Evolutionary conservation across 2,797 vertebrate species (phyloP), one percentile per base, ranked within the genome.

Genomic region (Pangasius mekongensis): DNA sequence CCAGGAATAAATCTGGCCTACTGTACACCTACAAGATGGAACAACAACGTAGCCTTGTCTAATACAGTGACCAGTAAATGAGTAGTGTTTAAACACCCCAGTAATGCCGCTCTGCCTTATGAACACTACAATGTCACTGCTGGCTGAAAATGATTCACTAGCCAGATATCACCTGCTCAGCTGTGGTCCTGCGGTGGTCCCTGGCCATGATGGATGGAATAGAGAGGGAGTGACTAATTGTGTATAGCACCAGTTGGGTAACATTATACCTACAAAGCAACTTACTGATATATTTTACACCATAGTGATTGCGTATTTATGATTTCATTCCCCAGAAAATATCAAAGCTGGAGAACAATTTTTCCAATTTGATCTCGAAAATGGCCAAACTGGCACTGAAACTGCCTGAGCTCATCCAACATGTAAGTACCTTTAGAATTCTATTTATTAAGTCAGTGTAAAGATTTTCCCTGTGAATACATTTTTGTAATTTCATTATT

Each of bases 331-430:
- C 49, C 18, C 87, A 96, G 96, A 0, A 0, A 0, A 0, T 91
- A 10, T 78, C 90, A 0, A 0, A 5, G 2, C 0, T 1, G 0
- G 92, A 94, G 3, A 92, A 89, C 0, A 56, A 91, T 73, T 84
- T 88, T 27, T 0, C 5, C 2, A 0, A 0, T 0, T 87, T 95
- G 71, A 92, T 94, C 43, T 8, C 92, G 3, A 96, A 93, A 93
- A 95, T 95, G 2, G 95, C 94, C 0, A 66, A 36, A 0, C 85
- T 96, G 91, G 96, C 95, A 2, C 24, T 93, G 60, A 84, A 7
- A 0, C 92, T 96, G 30, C 93, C 93, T 0, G 0, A n/a, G 0
- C 0, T 16, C 0, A 87, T 96, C 49, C 73, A 52, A n/a, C 94
- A 89, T 92, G 96, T 96, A 89, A 90, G 85, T 36, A 54, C 22